A percentile compares a stretch with the other conserved stretches of the same genome.
Conservation (phyloP, 2,888 invertebrate species). For the Therioaphis trifolii region DNA sequence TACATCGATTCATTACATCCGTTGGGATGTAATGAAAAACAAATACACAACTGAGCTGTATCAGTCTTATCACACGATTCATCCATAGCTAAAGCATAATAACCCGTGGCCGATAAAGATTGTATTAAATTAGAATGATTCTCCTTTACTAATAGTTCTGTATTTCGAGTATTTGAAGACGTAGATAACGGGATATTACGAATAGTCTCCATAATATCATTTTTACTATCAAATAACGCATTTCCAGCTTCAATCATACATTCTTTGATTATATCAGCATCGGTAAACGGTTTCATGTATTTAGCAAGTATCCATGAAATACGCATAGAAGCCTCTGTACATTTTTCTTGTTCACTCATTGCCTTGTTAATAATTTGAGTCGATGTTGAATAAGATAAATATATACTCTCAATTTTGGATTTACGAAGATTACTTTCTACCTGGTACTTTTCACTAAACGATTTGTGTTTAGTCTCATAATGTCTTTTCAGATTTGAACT, state of each 20-base stretch:
- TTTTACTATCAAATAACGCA: constrained; percentile 39
- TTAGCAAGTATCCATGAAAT: constrained; percentile 33
- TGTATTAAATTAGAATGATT: constrained; percentile 27
- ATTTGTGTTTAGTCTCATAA: constrained; percentile 64
- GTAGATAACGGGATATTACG: constrained; percentile 25
- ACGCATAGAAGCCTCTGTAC: constrained; percentile 42
- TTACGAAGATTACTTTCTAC: constrained; percentile 51
- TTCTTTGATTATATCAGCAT: constrained; percentile 42
- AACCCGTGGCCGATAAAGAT: not conserved
- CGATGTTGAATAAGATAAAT: constrained; percentile 47
- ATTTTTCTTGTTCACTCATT: constrained; percentile 51
- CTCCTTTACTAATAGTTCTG: constrained; percentile 21
- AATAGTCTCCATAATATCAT: constrained; percentile 37
- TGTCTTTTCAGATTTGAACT: constrained; percentile 64
- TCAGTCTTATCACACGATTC: constrained; percentile 11
- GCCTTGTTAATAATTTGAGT: constrained; percentile 50
- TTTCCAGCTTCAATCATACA: constrained; percentile 40
- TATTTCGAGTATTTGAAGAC: constrained; percentile 21
- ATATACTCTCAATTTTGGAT: constrained; percentile 51
- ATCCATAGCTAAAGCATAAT: constrained; percentile 13
- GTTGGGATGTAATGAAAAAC: too few species aligned
- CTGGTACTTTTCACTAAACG: constrained; percentile 44
- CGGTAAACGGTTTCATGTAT: constrained; percentile 28
- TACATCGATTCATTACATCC: too few species aligned
- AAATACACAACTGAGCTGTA: too few species aligned